A percentile compares a stretch with the other conserved stretches of the same genome.
Conservation (phyloP, 2,113 vertebrate genomes). For the Chloebia gouldiae region DNA sequence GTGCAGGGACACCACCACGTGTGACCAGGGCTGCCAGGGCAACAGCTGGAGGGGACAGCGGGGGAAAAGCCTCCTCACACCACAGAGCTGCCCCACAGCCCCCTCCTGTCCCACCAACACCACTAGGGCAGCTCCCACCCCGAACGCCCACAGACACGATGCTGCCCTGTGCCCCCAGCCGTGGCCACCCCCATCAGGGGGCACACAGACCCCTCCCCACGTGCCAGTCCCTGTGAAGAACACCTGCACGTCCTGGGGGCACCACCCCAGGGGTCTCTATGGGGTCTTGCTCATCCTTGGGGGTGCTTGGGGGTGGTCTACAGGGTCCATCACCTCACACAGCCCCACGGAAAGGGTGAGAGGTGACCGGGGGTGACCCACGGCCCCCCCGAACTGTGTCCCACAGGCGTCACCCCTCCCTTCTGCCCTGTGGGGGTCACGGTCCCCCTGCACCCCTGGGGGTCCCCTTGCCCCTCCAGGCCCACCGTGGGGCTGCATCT, state of each 20-base stretch:
- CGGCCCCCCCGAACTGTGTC: not conserved
- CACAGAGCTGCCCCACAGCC: not conserved
- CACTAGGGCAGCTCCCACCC: not conserved
- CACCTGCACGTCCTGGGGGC: not conserved
- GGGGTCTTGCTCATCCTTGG: not conserved
- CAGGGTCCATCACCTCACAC: fast-evolving
- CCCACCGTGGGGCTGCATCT: not conserved
- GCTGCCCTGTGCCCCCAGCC: not conserved
- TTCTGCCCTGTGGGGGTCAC: not conserved
- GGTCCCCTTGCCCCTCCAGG: not conserved
- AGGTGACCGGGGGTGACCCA: not conserved
- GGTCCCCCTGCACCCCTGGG: fast-evolving
- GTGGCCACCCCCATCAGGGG: fast-evolving
- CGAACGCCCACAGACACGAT: fast-evolving
- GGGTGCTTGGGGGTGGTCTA: not conserved
- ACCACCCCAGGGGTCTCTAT: not conserved
- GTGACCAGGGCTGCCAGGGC: not conserved
- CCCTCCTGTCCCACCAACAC: not conserved
- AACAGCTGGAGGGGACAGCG: not conserved
- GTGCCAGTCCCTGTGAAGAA: not conserved
- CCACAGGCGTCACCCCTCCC: not conserved
- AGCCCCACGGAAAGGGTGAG: not conserved
- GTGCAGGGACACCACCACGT: not conserved
- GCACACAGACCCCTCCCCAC: not conserved
- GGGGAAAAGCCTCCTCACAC: too few species aligned